These are phyloP conservation scores for Gila robusta DNA, from an alignment of 2,797 vertebrate genomes.

Conservation along the genomic window DNA sequence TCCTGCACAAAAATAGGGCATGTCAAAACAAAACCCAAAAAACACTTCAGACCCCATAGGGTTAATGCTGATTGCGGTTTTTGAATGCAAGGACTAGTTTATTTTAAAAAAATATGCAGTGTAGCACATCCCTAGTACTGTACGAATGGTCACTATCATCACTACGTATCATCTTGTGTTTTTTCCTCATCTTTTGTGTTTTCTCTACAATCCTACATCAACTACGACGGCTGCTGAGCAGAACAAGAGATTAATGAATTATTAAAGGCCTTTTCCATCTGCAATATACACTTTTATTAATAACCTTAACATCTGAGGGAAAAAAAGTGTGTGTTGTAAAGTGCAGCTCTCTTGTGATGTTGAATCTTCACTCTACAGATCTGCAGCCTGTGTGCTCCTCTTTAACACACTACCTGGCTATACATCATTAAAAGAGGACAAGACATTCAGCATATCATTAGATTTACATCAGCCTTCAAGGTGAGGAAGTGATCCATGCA, in stretches of 20 bases:
- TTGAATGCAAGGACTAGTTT: not conserved
- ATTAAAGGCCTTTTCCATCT: not conserved
- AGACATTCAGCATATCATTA: constrained; percentile 9
- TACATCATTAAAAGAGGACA: not conserved
- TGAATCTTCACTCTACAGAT: not conserved
- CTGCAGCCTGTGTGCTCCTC: not conserved
- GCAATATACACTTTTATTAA: not conserved
- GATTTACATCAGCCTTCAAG: not conserved
- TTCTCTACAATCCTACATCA: not conserved
- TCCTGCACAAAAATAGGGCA: no score
- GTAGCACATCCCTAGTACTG: not conserved
- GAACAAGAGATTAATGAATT: not conserved
- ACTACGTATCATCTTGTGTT: not conserved
- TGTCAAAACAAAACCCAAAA: no score
- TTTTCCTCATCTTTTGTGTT: not conserved
- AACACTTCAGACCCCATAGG: no score
- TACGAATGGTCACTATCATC: not conserved
- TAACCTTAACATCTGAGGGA: not conserved
- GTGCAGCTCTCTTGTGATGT: not conserved
- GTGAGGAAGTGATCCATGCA: not conserved
- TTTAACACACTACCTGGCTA: constrained; percentile 1
- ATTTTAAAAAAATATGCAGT: not conserved
- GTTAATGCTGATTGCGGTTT: not conserved
- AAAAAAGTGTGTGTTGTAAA: not conserved
- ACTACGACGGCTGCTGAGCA: not conserved